These are phyloP conservation scores for Platypus cylindrus DNA, from an alignment of 2,888 invertebrate species.

Conservation along the genomic window DNA sequence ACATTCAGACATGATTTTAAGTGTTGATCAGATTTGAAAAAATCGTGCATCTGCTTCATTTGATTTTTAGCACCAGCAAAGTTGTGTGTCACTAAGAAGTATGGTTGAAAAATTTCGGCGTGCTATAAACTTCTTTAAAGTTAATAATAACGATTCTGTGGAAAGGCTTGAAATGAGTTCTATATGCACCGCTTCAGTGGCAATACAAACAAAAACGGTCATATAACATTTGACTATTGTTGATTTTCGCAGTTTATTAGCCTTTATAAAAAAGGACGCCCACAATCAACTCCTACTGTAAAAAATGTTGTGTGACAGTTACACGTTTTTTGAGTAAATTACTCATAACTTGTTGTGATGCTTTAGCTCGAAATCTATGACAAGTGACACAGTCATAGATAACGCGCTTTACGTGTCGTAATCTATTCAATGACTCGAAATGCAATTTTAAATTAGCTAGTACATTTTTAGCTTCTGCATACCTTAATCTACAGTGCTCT, in stretches of 20 bases:
- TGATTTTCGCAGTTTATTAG: no score
- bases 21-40: no score
- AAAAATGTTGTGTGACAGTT: slow-evolving; percentile 2
- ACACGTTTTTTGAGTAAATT: slow-evolving; percentile 4
- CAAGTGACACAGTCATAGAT: slow-evolving; percentile 5
- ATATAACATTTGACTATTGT: no score
- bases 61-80: no score
- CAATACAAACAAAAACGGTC: slow-evolving; percentile 5
- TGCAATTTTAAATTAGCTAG: slow-evolving; percentile 1
- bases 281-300: slow-evolving; percentile 8
- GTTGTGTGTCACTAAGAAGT: no score
- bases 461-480: slow-evolving; percentile 1
- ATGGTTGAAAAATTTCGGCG: no score
- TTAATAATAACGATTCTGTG: no score
- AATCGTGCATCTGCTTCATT: no score
- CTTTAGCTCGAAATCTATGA: slow-evolving; percentile 4
- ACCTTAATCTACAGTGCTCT: background rate
- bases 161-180: no score
- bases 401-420: background rate
- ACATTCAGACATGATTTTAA: no score
- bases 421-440: background rate
- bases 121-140: no score
- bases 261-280: background rate
- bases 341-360: slow-evolving; percentile 1
- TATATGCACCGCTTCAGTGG: background rate